phyloP scores from a whole-genome alignment of 1,140 invertebrate species.

The Aphaenogaster floridana region DNA sequence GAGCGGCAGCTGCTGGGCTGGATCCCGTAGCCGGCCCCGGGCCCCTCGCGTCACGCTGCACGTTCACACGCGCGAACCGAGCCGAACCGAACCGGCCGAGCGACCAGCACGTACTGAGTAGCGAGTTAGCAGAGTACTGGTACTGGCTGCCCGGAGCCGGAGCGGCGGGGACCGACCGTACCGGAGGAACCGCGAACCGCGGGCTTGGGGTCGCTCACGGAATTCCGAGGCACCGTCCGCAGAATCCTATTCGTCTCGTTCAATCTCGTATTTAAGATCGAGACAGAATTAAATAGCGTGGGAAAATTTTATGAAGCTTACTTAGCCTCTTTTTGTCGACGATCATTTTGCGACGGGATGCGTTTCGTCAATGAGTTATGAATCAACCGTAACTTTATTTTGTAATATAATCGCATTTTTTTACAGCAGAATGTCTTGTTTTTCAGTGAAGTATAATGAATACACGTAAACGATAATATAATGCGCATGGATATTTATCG shows the following conservation, averaged over 20 bases:
- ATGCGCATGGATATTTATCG: conserved; percentile 78
- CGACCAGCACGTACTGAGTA: conserved; percentile 59
- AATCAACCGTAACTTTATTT: conserved; percentile 82
- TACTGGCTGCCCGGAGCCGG: background rate
- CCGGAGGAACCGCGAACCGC: background rate
- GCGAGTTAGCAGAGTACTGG: too few species aligned
- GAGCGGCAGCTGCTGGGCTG: conserved; percentile 22
- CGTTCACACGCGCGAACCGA: background rate
- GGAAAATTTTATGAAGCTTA: background rate
- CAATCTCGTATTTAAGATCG: background rate
- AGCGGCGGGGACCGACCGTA: conserved; percentile 11
- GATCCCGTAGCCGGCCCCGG: conserved; percentile 13
- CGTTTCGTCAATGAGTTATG: conserved; percentile 50
- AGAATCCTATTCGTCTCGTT: too few species aligned
- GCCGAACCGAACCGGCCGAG: background rate
- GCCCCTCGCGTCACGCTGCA: background rate
- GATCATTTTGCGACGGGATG: background rate
- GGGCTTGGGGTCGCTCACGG: too few species aligned
- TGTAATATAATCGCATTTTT: conserved; percentile 78
- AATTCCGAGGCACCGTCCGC: background rate
- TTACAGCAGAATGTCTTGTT: conserved; percentile 78
- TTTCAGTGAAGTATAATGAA: conserved; percentile 76
- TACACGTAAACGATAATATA: conserved; percentile 81
- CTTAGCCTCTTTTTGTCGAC: background rate
- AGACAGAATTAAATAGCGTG: background rate